Evolutionary conservation across 2,113 vertebrate genomes (phyloP).

Genomic region (zebrafish (Danio rerio)): DNA sequence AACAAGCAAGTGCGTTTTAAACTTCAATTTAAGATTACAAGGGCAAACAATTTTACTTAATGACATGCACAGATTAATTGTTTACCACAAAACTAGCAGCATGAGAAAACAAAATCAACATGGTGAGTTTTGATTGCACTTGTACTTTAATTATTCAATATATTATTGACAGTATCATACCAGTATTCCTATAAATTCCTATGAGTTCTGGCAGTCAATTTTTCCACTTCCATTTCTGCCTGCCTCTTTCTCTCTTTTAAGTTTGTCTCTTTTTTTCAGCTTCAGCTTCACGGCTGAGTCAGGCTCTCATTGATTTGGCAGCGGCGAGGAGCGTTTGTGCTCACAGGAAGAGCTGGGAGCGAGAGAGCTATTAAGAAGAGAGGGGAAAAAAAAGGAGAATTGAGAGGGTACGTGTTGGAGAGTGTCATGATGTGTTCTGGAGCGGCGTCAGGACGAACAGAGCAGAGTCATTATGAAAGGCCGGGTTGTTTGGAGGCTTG

Average conservation of each 20-base stretch:
- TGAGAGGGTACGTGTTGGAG: not conserved
- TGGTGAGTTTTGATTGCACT: too few relatives aligned
- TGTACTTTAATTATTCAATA: too few relatives aligned
- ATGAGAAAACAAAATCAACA: too few relatives aligned
- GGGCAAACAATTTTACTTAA: too few relatives aligned
- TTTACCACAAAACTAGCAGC: too few relatives aligned
- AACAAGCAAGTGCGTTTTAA: too few relatives aligned
- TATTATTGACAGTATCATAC: too few relatives aligned
- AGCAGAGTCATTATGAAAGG: conserved; percentile 10
- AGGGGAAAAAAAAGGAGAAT: not conserved
- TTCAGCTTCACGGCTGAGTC: conserved; percentile 10
- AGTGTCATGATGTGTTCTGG: conserved; percentile 42
- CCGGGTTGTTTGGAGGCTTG: not conserved
- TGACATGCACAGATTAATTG: too few relatives aligned
- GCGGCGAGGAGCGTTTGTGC: conserved; percentile 6
- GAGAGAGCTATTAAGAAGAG: not conserved
- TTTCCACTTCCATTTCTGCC: not conserved
- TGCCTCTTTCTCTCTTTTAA: not conserved
- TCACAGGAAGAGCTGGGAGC: conserved; percentile 15
- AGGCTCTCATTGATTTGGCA: conserved; percentile 38
- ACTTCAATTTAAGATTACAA: too few relatives aligned
- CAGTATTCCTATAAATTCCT: too few relatives aligned
- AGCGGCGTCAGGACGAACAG: conserved; percentile 43
- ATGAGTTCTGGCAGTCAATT: not conserved
- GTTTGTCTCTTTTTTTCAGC: not conserved